phyloP scores from a whole-genome alignment of 2,113 vertebrate genomes.

The Psammodynastes pulverulentus region DNA sequence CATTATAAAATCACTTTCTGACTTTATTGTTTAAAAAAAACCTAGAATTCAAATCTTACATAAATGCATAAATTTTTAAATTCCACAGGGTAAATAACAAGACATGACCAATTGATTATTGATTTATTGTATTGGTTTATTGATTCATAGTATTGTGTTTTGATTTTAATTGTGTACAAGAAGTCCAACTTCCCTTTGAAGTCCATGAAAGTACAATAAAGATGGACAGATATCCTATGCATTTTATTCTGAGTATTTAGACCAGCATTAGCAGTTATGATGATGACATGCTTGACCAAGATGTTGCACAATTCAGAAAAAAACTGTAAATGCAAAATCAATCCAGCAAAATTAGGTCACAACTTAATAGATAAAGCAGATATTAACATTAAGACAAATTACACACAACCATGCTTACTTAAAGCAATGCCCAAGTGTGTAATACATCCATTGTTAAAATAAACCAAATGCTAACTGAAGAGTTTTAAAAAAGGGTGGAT shows the following conservation, averaged over 20 bases:
- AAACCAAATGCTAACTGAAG: neutral
- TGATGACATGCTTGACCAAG: neutral
- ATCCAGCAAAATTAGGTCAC: neutral
- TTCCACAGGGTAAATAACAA: conserved; percentile 3
- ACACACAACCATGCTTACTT: neutral
- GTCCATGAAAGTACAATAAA: neutral
- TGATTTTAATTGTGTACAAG: neutral
- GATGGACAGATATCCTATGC: neutral
- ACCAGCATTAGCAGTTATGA: neutral
- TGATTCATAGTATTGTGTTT: neutral
- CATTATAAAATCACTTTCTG: neutral
- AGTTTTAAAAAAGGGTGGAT: neutral
- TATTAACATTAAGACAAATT: neutral
- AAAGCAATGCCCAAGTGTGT: neutral
- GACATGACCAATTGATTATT: neutral
- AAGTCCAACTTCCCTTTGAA: neutral
- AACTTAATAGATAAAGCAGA: neutral
- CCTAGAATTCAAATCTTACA: neutral
- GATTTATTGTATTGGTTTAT: neutral
- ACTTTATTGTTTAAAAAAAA: conserved; percentile 32
- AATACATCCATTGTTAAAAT: neutral
- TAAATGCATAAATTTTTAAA: neutral
- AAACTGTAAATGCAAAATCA: neutral
- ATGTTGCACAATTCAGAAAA: neutral
- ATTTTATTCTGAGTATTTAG: neutral